phyloP scores from a whole-genome alignment of 2,113 vertebrate species.

The Phocoena sinus region DNA sequence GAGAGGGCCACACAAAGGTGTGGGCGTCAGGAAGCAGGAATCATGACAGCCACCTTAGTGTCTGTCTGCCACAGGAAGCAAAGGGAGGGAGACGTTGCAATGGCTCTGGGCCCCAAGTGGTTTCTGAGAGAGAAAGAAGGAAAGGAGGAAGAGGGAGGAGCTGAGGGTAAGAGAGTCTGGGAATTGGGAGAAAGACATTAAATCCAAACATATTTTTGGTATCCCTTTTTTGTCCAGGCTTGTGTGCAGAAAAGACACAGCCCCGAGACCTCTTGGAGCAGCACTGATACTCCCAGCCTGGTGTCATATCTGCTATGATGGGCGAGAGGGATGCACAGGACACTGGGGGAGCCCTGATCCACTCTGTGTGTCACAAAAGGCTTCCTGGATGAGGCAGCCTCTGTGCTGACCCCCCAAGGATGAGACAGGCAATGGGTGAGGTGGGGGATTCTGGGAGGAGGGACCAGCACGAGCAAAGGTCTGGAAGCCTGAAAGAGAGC shows the following conservation, averaged over 20 bases:
- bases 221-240: background rate
- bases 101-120: background rate
- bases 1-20: background rate
- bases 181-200: background rate
- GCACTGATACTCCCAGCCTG: background rate
- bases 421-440: background rate
- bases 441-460: background rate
- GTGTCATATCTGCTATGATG: background rate
- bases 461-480: background rate
- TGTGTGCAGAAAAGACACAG: background rate
- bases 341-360: too few relatives aligned
- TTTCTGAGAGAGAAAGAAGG: background rate
- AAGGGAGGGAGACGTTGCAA: background rate
- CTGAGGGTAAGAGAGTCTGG: background rate
- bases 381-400: background rate
- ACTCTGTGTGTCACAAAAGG: background rate
- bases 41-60: background rate
- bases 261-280: background rate
- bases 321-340: too few relatives aligned
- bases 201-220: background rate
- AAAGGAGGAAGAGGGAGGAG: background rate
- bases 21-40: background rate
- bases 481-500: background rate
- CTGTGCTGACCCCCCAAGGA: background rate
- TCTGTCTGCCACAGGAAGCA: background rate